Base-by-base conservation (phyloP, 1,140 invertebrate genomes). In the Heliothis virescens region DNA sequence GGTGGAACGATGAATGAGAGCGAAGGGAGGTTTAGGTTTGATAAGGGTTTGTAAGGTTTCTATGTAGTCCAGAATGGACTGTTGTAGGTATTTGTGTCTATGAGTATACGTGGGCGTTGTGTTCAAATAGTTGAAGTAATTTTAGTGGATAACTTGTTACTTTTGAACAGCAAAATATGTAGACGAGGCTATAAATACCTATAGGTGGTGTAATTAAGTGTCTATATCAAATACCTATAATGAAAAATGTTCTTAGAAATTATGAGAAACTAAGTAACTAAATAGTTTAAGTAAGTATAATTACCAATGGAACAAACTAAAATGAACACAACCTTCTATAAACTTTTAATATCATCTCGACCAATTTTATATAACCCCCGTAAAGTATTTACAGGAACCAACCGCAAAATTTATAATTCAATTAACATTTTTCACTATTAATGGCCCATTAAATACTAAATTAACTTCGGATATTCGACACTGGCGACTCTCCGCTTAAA, bases 391-490 rank as follows among this genome's bases (percentile, higher is more conserved):
- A 26, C 13, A 12, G 13, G 18, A 13, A 59, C 10, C 57, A 3
- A 59, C 57, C 18, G 13, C 57, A 26, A 48, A 47, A 18, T 48
- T 65, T 65, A 47, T 65, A 47, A 47, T 65, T 65, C 16, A 16
- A 65, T 65, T 65, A 65, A 48, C n/a, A 65, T 18, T 65, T 65
- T 48, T 48, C 41, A 18, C 10, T 63, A 48, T 47, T 48, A 65
- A 65, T 65, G 62, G 41, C 9, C 62, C n/a, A 47, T 65, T 65
- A 65, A 65, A 65, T 18, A 48, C 13, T 18, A 65, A 48, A 65
- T 65, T 65, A 47, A 48, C 16, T 48, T 65, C 41, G 16, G 60
- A 41, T 65, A 65, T 65, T 65, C 41, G 62, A 65, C n/a, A 47
- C 34, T 10, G 52, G 26, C 52, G 5, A 21, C 10, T 41, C 9